These are phyloP conservation scores for Zygaena filipendulae DNA, from an alignment of 2,888 invertebrate genomes.

Conservation along the genomic window DNA sequence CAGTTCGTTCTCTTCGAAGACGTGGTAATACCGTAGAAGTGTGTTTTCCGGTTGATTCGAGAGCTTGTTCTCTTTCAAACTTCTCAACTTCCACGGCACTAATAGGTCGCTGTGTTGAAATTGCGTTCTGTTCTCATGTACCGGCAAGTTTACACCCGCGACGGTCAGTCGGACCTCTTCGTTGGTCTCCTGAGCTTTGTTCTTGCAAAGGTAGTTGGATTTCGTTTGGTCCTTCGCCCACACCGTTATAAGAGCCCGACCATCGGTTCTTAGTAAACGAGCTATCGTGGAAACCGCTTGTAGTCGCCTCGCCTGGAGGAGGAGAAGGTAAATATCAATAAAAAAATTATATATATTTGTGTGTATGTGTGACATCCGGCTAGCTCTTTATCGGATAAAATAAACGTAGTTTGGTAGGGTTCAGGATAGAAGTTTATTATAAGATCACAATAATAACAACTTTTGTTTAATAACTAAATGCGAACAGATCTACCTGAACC, in stretches of 20 bases:
- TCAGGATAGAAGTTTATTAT: no score
- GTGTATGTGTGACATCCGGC: no score
- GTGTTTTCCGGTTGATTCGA: slow-evolving; percentile 50
- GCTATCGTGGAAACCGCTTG: slow-evolving; percentile 81
- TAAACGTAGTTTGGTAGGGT: no score
- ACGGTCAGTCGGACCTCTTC: slow-evolving; percentile 23
- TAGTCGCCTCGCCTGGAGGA: slow-evolving; percentile 74
- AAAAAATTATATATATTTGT: no score
- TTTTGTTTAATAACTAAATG: no score
- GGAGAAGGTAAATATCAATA: slow-evolving; percentile 2
- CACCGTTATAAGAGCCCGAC: slow-evolving; percentile 88
- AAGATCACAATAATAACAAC: no score
- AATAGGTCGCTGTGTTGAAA: slow-evolving; percentile 92
- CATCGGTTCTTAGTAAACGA: slow-evolving; percentile 77
- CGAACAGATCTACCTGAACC: no score
- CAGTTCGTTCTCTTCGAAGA: slow-evolving; percentile 88
- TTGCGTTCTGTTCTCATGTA: slow-evolving; percentile 91
- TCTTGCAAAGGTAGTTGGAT: slow-evolving; percentile 53
- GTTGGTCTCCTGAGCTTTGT: slow-evolving; percentile 21
- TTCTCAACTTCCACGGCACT: slow-evolving; percentile 92
- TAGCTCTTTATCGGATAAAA: no score
- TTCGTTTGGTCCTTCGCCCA: slow-evolving; percentile 94
- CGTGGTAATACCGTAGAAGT: slow-evolving; percentile 91
- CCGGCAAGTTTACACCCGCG: slow-evolving; percentile 66
- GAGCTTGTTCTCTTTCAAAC: slow-evolving; percentile 29